Base-by-base conservation (phyloP, 2,797 vertebrate genomes). In the Sebastes ruberrimus region DNA sequence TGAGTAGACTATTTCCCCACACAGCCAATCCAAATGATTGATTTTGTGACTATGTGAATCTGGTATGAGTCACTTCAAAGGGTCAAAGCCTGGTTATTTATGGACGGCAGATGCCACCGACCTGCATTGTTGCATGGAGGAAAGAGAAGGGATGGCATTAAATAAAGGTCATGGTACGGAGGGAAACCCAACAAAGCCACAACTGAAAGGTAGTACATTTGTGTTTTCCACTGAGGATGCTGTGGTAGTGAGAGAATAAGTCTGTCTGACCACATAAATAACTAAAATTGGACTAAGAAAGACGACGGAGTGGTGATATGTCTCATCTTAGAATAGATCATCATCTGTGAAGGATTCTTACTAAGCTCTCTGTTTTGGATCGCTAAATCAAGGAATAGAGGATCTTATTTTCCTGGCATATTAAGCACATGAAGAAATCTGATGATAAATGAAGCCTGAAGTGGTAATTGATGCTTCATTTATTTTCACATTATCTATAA, bases 291-390 rank as follows among this genome's bases (percentile, higher is more conserved):
- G 52, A 75, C 13, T 5, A 55, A 73, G 64, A 64, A 55, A n/a
- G 55, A 46, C 7, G 32, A 71, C 25, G n/a, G 28, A 68, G 65
- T 20, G 46, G 2, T 22, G 20, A 22, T 27, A 61, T 72, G 28
- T 76, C 65, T 70, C 5, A 1, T 78, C 38, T 61, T 10, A 73
- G 55, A 61, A 66, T 14, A 62, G 72, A 74, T 62, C 25, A 53
- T 76, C n/a, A 60, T 77, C 71, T 75, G 60, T 79, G 27, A 75
- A 28, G 76, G 57, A 76, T 66, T 82, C 10, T 27, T 62, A 69
- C 56, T 6, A 62, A 76, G 14, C 13, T 18, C 22, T 72, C 5
- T 32, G 56, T 69, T 68, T 53, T 32, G 57, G 69, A 60, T 25
- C 7, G 70, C 38, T 42, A 9, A 62, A 27, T 60, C 13, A 25